Conservation (phyloP, 2,113 vertebrate genomes). For the Antigone vipio region DNA sequence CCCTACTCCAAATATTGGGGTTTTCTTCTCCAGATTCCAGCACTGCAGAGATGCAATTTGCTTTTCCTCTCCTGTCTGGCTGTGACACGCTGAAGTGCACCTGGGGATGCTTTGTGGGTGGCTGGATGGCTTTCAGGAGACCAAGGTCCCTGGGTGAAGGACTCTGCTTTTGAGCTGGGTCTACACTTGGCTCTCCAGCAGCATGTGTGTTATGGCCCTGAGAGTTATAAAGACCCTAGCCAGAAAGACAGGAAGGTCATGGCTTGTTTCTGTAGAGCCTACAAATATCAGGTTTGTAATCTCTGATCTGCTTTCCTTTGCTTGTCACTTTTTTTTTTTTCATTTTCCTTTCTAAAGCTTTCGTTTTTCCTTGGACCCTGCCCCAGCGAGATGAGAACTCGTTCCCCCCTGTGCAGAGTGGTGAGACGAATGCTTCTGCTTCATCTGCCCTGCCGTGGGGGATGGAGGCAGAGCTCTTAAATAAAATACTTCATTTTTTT, state of each 20-base stretch:
- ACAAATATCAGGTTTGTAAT: neutral
- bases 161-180: neutral
- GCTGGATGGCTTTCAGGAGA: neutral
- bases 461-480: neutral
- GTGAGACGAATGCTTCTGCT: no score
- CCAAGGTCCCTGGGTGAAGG: rapidly evolving
- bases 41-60: neutral
- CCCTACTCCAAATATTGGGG: rapidly evolving
- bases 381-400: neutral
- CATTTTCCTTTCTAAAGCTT: neutral
- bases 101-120: neutral
- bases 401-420: neutral
- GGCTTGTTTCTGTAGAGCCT: neutral
- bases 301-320: neutral
- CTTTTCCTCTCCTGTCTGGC: neutral
- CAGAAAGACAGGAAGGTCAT: neutral
- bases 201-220: rapidly evolving
- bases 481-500: neutral
- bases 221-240: neutral
- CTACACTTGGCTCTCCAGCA: neutral
- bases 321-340: neutral
- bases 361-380: neutral
- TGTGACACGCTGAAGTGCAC: neutral
- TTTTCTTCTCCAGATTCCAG: neutral
- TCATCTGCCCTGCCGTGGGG: rapidly evolving